Evolutionary conservation across 2,113 vertebrate species (phyloP).

Genomic region (Zootoca vivipara): DNA sequence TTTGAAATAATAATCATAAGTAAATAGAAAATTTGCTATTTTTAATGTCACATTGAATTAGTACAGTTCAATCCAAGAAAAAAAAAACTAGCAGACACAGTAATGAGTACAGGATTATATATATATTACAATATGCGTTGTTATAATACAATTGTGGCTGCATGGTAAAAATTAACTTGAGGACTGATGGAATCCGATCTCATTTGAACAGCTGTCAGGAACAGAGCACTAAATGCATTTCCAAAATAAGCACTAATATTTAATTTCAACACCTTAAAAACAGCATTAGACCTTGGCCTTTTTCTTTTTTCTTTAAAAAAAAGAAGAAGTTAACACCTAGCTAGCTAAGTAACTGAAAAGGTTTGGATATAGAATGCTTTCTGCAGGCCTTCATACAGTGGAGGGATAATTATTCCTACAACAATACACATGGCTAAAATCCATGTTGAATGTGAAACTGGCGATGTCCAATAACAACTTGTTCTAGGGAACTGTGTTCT

Average conservation of each 20-base stretch:
- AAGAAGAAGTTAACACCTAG: slow-evolving; percentile 68
- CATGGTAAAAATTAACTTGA: slow-evolving; percentile 85
- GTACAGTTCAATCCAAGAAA: slow-evolving; percentile 90
- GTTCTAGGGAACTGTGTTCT: slow-evolving; percentile 65
- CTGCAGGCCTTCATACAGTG: slow-evolving; percentile 56
- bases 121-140: slow-evolving; percentile 96
- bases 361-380: slow-evolving; percentile 64
- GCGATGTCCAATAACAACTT: slow-evolving; percentile 60
- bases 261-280: slow-evolving; percentile 75
- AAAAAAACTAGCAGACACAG: slow-evolving; percentile 88
- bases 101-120: slow-evolving; percentile 91
- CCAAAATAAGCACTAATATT: slow-evolving; percentile 76
- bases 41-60: slow-evolving; percentile 91
- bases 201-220: slow-evolving; percentile 77
- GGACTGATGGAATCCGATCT: slow-evolving; percentile 82
- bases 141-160: slow-evolving; percentile 91
- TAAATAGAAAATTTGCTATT: slow-evolving; percentile 92
- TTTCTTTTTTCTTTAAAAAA: slow-evolving; percentile 52
- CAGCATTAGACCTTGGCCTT: slow-evolving; percentile 69
- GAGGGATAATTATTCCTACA: slow-evolving; percentile 69
- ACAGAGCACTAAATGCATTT: slow-evolving; percentile 81
- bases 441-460: slow-evolving; percentile 68
- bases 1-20: slow-evolving; percentile 34
- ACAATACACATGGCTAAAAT: slow-evolving; percentile 72
- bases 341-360: slow-evolving; percentile 66